phyloP scores from a whole-genome alignment of 2,888 invertebrate species.

The Hypomecis punctinalis region DNA sequence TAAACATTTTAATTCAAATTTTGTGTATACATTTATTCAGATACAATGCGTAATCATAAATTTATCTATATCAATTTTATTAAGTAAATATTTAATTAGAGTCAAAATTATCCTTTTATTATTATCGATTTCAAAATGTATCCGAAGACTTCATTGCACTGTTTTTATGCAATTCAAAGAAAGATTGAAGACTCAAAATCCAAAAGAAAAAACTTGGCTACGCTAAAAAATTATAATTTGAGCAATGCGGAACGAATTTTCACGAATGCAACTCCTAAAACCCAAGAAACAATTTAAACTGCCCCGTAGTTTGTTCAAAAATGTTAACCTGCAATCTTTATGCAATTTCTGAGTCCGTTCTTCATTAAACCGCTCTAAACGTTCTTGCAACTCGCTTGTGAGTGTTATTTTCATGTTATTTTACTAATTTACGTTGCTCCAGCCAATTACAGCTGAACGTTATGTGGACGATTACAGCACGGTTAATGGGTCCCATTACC shows the following conservation, averaged over 20 bases:
- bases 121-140: no score
- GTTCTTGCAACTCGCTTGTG: slow-evolving; percentile 14
- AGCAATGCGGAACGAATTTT: background rate
- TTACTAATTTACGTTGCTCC: slow-evolving; percentile 34
- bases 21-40: no score
- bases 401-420: slow-evolving; percentile 32
- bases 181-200: no score
- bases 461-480: slow-evolving; percentile 31
- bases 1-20: no score
- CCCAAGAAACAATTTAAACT: background rate
- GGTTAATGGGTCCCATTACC: slow-evolving; percentile 32
- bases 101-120: no score
- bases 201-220: no score
- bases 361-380: slow-evolving; percentile 23
- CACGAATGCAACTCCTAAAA: background rate
- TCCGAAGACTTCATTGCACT: no score
- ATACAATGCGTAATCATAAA: no score
- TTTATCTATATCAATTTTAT: no score
- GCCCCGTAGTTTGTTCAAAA: slow-evolving; percentile 2
- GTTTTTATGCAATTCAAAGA: no score
- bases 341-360: slow-evolving; percentile 6
- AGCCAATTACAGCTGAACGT: slow-evolving; percentile 30
- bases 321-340: slow-evolving; percentile 16
- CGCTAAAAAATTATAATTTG: background rate
- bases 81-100: no score